phyloP scores from a whole-genome alignment of 92 coral and sea anemone genomes.

The Palythoa grandiflora region DNA sequence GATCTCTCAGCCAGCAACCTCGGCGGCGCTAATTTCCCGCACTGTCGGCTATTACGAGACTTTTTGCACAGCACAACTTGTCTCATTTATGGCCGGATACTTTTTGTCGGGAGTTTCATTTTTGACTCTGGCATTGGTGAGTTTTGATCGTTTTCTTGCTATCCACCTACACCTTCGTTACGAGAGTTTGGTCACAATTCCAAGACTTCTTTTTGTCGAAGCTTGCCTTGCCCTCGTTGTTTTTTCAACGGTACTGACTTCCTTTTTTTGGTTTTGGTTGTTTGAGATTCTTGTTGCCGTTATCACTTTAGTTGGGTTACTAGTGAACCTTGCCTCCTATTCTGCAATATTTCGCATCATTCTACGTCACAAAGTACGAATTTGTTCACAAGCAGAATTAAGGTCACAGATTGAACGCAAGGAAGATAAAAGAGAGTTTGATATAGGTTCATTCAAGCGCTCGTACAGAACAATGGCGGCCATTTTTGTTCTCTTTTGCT shows the following conservation, averaged over 20 bases:
- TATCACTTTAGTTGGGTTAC: constrained; percentile 10
- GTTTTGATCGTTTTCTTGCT: constrained; percentile 54
- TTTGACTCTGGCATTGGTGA: constrained; percentile 38
- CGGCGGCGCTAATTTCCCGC: constrained; percentile 31
- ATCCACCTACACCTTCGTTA: constrained; percentile 59
- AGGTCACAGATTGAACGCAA: not conserved
- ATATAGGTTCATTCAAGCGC: constrained; percentile 27
- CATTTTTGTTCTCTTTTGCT: constrained; percentile 10
- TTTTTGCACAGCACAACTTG: constrained; percentile 20
- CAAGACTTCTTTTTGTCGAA: constrained; percentile 18
- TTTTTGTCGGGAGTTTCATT: constrained; percentile 44
- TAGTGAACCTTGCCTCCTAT: not conserved
- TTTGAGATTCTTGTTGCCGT: constrained; percentile 29
- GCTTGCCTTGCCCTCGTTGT: constrained; percentile 3
- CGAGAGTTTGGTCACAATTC: constrained; percentile 35
- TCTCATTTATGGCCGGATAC: not conserved
- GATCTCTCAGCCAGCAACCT: constrained; percentile 42
- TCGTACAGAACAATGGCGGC: constrained; percentile 46
- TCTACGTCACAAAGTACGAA: constrained; percentile 7
- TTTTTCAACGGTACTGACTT: not conserved
- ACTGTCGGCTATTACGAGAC: not conserved
- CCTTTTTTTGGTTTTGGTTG: not conserved
- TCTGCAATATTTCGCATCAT: constrained; percentile 27
- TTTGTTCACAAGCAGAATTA: constrained; percentile 13
- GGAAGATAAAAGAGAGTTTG: not conserved